Conservation (phyloP, 2,888 invertebrate genomes). For the Hypsopygia costalis region DNA sequence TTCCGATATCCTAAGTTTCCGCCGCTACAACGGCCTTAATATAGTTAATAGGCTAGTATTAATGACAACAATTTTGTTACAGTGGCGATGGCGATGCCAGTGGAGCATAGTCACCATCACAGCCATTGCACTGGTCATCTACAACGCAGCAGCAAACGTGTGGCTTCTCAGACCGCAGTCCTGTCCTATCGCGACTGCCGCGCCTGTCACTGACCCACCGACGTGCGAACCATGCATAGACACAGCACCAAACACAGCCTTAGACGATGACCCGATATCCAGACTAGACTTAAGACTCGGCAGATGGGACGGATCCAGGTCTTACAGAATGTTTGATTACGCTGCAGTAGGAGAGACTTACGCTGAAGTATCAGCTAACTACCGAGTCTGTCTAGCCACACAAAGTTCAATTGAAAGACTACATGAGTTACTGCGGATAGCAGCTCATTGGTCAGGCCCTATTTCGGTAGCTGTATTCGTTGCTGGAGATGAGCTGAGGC, state of each 20-base stretch:
- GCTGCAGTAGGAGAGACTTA: conserved; percentile 85
- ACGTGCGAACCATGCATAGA: conserved; percentile 63
- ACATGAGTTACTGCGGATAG: conserved; percentile 87
- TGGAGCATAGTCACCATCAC: conserved; percentile 85
- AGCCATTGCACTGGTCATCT: conserved; percentile 83
- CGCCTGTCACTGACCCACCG: conserved; percentile 39
- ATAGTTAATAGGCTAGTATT: no score
- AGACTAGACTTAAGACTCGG: conserved; percentile 84
- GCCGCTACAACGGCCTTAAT: no score
- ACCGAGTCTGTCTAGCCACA: conserved; percentile 88
- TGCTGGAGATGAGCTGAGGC: conserved; percentile 87
- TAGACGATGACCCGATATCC: conserved; percentile 74
- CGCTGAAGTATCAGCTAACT: conserved; percentile 77
- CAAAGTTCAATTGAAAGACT: conserved; percentile 92
- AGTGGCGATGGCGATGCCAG: conserved; percentile 81
- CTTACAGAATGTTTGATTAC: conserved; percentile 87
- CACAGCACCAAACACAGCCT: conserved; percentile 35
- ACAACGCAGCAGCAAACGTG: conserved; percentile 65
- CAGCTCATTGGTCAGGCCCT: conserved; percentile 91
- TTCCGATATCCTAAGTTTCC: no score
- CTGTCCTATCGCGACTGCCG: conserved; percentile 39
- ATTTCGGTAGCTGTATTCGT: conserved; percentile 92
- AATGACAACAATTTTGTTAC: no score
- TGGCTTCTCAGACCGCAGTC: conserved; percentile 57
- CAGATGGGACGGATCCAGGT: conserved; percentile 86